Evolutionary conservation across 37 sponge, comb jelly and placozoan genomes (phyloP).

Genomic region (Axinella damicornis): DNA sequence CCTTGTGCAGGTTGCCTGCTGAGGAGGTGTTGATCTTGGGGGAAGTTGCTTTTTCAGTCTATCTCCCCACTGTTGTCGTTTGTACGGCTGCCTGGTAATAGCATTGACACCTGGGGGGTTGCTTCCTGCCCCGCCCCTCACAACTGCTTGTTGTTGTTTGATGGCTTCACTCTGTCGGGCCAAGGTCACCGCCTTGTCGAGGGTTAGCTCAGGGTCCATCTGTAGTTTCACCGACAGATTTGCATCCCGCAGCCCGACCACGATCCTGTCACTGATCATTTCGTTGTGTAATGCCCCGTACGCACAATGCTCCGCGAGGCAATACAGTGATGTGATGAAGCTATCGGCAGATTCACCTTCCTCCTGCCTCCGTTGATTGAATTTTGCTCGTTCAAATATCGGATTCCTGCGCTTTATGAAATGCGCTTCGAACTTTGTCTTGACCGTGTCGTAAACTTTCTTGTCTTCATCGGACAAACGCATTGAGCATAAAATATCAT

Average conservation of each 20-base stretch:
- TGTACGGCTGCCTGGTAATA: no score
- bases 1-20: neutral
- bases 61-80: no score
- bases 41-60: neutral
- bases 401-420: constrained; percentile 31
- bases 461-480: constrained; percentile 27
- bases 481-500: constrained; percentile 46
- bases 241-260: constrained; percentile 36
- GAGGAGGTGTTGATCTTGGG: no score
- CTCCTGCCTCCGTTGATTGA: constrained; percentile 45
- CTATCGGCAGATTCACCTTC: constrained; percentile 37
- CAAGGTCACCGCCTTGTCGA: constrained; percentile 29
- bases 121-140: neutral
- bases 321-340: constrained; percentile 42
- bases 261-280: constrained; percentile 49
- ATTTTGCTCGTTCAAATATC: constrained; percentile 46
- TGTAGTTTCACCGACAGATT: constrained; percentile 37
- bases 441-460: constrained; percentile 36
- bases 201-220: constrained; percentile 11
- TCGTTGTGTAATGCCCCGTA: constrained; percentile 31
- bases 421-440: constrained; percentile 22
- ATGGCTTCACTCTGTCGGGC: constrained; percentile 31
- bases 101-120: no score
- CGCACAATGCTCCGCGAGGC: constrained; percentile 38
- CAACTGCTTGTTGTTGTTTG: constrained; percentile 26